Evolutionary conservation across 2,797 vertebrate genomes (phyloP).

Genomic region (Hybognathus amarus): DNA sequence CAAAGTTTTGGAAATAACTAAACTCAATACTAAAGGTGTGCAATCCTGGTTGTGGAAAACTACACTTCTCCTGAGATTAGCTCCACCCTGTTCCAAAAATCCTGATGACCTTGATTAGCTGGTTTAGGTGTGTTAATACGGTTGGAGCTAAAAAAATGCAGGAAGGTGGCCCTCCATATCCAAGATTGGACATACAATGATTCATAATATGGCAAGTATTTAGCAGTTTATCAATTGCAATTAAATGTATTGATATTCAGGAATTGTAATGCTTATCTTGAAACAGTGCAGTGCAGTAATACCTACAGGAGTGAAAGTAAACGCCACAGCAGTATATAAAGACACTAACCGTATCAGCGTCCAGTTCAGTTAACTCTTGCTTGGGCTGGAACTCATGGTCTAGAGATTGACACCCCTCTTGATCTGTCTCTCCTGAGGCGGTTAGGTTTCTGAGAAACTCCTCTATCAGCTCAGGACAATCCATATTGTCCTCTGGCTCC

Average conservation of each 20-base stretch:
- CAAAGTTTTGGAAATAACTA: background rate
- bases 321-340: background rate
- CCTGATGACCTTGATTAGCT: constrained; percentile 1
- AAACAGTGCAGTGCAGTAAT: background rate
- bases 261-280: background rate
- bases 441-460: constrained; percentile 91
- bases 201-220: background rate
- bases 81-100: background rate
- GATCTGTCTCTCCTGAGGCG: constrained; percentile 74
- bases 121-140: background rate
- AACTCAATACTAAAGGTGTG: background rate
- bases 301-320: background rate
- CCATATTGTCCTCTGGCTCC: constrained; percentile 98
- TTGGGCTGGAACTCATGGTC: constrained; percentile 67
- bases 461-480: constrained; percentile 96
- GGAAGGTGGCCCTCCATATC: background rate
- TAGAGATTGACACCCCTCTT: constrained; percentile 51
- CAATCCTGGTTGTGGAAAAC: background rate
- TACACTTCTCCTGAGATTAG: background rate
- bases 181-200: background rate
- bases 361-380: constrained; percentile 76
- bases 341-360: constrained; percentile 76
- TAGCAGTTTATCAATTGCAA: background rate
- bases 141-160: background rate
- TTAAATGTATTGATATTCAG: background rate